Conservation (phyloP, 1,140 invertebrate genomes). For the Dendrolimus punctatus region DNA sequence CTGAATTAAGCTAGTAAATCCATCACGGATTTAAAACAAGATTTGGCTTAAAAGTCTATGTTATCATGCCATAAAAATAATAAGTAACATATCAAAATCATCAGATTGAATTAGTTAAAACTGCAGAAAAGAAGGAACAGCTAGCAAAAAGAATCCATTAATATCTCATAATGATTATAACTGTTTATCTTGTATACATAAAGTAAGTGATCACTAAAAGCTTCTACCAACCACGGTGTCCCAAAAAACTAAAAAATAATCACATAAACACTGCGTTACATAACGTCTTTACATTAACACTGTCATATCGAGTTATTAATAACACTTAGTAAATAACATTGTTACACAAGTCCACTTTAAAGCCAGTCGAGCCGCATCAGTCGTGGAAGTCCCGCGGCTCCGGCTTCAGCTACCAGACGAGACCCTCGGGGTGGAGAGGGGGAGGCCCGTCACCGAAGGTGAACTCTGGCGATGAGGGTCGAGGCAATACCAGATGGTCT, state of each 20-base stretch:
- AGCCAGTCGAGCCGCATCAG: slow-evolving; percentile 69
- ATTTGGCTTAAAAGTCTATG: too few species aligned
- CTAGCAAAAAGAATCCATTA: too few species aligned
- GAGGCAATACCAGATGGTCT: slow-evolving; percentile 62
- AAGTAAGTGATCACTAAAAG: not conserved
- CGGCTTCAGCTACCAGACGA: slow-evolving; percentile 73
- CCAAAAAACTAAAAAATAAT: slow-evolving; percentile 12
- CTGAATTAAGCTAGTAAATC: too few species aligned
- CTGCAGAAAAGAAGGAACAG: too few species aligned
- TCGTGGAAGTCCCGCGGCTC: slow-evolving; percentile 73
- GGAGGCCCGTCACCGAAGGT: slow-evolving; percentile 65
- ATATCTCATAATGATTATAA: too few species aligned
- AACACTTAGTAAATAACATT: slow-evolving; percentile 15
- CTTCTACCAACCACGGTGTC: not conserved
- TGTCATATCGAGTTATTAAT: slow-evolving; percentile 4
- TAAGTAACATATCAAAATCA: too few species aligned
- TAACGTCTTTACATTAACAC: not conserved
- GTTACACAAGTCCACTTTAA: slow-evolving; percentile 49
- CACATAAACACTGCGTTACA: slow-evolving; percentile 25
- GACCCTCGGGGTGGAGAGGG: slow-evolving; percentile 63
- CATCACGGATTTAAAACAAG: too few species aligned
- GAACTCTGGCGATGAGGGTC: slow-evolving; percentile 65
- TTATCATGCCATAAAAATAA: too few species aligned
- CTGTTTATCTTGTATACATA: too few species aligned
- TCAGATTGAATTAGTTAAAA: too few species aligned